These are phyloP conservation scores for Drosophila equinoxialis DNA, from an alignment of 1,140 invertebrate species.

Conservation along the genomic window DNA sequence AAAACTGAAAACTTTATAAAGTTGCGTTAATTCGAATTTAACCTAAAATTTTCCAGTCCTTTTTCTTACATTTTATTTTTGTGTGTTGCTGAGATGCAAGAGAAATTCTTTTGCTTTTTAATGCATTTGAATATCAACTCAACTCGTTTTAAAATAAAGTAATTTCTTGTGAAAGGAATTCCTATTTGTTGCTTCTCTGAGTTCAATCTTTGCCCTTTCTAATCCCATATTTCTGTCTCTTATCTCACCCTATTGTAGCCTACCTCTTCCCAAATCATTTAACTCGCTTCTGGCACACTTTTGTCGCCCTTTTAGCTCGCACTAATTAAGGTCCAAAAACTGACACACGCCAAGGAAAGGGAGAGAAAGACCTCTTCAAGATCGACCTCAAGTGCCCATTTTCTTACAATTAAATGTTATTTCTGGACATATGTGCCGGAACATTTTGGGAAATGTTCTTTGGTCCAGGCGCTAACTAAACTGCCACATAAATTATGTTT, in stretches of 20 bases:
- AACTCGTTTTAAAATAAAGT: too few species aligned
- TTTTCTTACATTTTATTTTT: too few species aligned
- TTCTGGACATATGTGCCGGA: constrained; percentile 61
- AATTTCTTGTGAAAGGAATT: neutral
- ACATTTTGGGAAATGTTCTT: constrained; percentile 55
- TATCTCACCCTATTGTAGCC: constrained; percentile 16
- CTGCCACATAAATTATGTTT: constrained; percentile 76
- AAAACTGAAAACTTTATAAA: too few species aligned
- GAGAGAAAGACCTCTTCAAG: constrained; percentile 7
- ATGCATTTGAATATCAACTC: too few species aligned
- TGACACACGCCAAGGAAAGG: constrained; percentile 27
- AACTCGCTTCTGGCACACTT: constrained; percentile 62
- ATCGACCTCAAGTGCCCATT: constrained; percentile 40
- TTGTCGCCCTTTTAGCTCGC: constrained; percentile 39
- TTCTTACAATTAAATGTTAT: constrained; percentile 5
- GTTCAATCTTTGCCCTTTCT: neutral
- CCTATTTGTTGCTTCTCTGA: neutral
- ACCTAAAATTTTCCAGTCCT: too few species aligned
- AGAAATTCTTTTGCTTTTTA: too few species aligned
- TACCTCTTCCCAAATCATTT: neutral
- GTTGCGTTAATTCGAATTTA: too few species aligned
- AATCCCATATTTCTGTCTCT: neutral
- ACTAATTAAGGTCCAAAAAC: constrained; percentile 65
- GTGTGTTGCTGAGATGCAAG: too few species aligned
- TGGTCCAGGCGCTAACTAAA: constrained; percentile 60